Conservation (phyloP, 2,113 vertebrate species). For the Equus quagga region DNA sequence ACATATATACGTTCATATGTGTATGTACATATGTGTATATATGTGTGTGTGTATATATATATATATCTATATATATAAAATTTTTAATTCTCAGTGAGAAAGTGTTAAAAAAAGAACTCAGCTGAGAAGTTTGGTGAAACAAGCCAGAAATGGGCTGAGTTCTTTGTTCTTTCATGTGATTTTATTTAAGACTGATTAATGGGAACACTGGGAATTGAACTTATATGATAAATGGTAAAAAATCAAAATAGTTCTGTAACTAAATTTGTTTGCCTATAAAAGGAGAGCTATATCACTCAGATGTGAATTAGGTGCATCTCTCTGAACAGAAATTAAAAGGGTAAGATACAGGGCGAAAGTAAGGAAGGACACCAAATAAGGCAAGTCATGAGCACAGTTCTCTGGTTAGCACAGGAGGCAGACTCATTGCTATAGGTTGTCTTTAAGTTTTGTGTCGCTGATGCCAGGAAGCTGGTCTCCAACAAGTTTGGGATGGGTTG, state of each 20-base stretch:
- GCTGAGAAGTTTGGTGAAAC: not conserved
- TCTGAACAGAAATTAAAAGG: not conserved
- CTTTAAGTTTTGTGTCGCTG: not conserved
- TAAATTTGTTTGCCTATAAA: slow-evolving; percentile 16
- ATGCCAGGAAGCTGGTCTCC: not conserved
- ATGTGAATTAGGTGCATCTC: not conserved
- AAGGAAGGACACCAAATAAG: not conserved
- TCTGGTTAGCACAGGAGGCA: not conserved
- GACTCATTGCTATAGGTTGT: not conserved
- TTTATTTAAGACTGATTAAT: slow-evolving; percentile 31
- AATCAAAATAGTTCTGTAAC: not conserved
- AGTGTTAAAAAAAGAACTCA: not conserved
- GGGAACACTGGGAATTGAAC: not conserved
- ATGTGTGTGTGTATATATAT: not conserved
- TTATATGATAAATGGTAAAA: not conserved
- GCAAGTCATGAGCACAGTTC: not conserved
- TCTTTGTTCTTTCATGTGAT: not conserved
- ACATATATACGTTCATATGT: not conserved
- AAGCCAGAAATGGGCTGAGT: not conserved
- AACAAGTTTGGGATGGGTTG: not conserved
- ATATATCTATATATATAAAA: not conserved
- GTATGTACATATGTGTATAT: not conserved
- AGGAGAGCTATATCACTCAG: not conserved
- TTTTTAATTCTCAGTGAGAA: not conserved
- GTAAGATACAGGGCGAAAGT: not conserved